phyloP scores from a whole-genome alignment of 2,797 vertebrate genomes.

The Trichosurus vulpecula region DNA sequence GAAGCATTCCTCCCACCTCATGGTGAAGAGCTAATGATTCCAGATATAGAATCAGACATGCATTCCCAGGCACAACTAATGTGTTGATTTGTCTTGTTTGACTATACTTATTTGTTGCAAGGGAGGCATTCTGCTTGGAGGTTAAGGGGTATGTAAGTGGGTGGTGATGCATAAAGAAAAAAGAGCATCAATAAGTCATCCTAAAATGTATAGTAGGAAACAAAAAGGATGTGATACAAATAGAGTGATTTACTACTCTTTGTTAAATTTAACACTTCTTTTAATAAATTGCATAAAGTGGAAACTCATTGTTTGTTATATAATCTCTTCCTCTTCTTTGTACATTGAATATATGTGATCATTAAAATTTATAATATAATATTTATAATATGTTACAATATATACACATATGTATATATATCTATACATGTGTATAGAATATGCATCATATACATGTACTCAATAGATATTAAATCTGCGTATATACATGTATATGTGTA shows the following conservation, averaged over 20 bases:
- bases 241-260: neutral
- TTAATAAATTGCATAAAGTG: neutral
- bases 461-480: neutral
- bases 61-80: neutral
- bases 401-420: neutral
- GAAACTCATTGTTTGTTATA: neutral
- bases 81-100: neutral
- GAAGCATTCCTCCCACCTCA: neutral
- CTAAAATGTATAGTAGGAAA: neutral
- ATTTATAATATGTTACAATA: neutral
- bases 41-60: neutral
- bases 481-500: no score
- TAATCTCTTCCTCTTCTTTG: neutral
- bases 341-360: neutral
- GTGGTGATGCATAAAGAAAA: neutral
- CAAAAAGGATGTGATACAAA: neutral
- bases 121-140: neutral
- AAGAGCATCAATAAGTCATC: neutral
- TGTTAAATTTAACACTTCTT: neutral
- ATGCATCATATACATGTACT: neutral
- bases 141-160: neutral
- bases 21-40: neutral
- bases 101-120: neutral
- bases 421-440: neutral
- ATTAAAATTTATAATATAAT: no score